Base-by-base conservation (phyloP, 1,140 invertebrate species). In the Neodiprion virginianus region DNA sequence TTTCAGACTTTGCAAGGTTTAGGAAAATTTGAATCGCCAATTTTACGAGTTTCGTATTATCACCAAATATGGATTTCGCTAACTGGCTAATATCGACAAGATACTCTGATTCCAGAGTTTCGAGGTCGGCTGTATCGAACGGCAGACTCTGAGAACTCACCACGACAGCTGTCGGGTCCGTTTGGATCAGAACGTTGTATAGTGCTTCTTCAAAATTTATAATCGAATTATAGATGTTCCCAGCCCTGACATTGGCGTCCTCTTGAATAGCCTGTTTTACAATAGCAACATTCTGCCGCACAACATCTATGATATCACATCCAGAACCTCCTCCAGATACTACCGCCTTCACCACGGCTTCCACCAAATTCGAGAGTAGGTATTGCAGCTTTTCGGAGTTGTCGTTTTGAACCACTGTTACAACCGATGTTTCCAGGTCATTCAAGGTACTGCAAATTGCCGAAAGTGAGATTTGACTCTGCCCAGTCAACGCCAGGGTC, bases 381-480 rank as follows among this genome's bases (percentile, higher is more conserved):
- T 61, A 5, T 17, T 61, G 53, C 53, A 61, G 4, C 53, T 17
- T 61, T 17, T 61, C 11, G 53, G 53, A 5, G 11, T 12, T 17
- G 53, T 61, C 53, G 53, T 61, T 61, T 61, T 61, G 11, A 8
- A 61, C 5, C 53, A 61, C 53, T 17, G 8, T 8, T 17, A 61
- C 53, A 61, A 61, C 53, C 53, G 53, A 61, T 12, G 53, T 61
- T 61, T 61, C 53, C 53, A 61, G n/a, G n/a, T 61, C 53, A 61
- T 61, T 61, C 53, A 61, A 61, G 53, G 11, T 14, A 61, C n/a
- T 61, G 53, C 53, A 61, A 8, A 61, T 17, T 61, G 53, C 8
- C 53, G 0, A 61, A 61, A 61, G 11, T 14, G 53, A 14, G n/a
- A 61, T 17, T 61, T 61, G 5, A 61, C 53, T 61, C 8, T 61